Conservation (phyloP, 2,888 invertebrate genomes). For the Neoitamus cyanurus region DNA sequence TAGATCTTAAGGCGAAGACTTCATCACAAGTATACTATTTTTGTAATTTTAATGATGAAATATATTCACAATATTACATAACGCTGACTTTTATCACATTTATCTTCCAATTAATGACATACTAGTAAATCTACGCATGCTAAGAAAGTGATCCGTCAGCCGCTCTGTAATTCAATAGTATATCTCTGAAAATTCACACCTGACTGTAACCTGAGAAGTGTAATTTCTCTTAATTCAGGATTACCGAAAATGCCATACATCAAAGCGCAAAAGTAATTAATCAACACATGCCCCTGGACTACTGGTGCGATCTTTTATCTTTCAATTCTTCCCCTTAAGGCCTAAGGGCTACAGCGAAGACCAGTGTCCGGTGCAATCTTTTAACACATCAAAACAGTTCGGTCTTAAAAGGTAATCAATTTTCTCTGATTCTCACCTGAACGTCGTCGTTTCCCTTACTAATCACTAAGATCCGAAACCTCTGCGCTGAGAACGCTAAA, state of each 20-base stretch:
- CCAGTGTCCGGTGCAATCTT: not conserved
- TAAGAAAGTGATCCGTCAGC: not conserved
- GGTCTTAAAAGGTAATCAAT: constrained; percentile 18
- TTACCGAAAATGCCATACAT: constrained; percentile 14
- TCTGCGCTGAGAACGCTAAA: not conserved
- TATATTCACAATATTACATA: no score
- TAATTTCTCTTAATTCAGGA: constrained; percentile 14
- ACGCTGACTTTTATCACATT: no score
- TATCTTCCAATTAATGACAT: not conserved
- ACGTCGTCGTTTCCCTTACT: not conserved
- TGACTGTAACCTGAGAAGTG: not conserved
- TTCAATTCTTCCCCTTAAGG: not conserved
- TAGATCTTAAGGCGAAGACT: no score
- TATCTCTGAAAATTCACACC: not conserved
- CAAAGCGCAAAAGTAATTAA: not conserved
- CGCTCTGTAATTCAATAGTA: not conserved
- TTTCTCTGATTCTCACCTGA: constrained; percentile 22
- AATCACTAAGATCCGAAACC: constrained; percentile 7
- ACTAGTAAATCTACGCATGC: not conserved
- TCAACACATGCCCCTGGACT: constrained; percentile 3
- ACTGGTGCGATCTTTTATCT: not conserved
- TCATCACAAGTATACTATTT: no score
- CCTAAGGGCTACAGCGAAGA: not conserved
- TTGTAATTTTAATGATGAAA: no score
- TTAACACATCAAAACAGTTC: constrained; percentile 19